These are phyloP conservation scores for Cristatella mucedo DNA, from an alignment of 2,888 invertebrate species.

Conservation along the genomic window DNA sequence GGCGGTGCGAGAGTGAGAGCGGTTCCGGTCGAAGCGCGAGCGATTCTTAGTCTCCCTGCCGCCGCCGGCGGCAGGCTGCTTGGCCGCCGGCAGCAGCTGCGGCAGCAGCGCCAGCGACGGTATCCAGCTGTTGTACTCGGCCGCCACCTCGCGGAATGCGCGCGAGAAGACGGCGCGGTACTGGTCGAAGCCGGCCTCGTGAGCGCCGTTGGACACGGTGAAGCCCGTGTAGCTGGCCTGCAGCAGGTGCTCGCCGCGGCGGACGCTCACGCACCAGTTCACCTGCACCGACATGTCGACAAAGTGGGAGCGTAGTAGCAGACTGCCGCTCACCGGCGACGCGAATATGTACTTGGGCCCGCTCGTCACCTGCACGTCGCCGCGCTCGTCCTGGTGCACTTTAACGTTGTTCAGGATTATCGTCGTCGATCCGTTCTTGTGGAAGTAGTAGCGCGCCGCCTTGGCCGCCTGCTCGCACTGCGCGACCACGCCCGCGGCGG, in stretches of 20 bases:
- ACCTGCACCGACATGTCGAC: slow-evolving; percentile 35
- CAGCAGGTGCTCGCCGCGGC: slow-evolving; percentile 22
- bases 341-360: slow-evolving; percentile 34
- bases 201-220: background rate
- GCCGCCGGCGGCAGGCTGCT: too few relatives aligned
- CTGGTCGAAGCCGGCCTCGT: slow-evolving; percentile 6
- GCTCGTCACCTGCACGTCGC: slow-evolving; percentile 34
- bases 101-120: slow-evolving; percentile 3
- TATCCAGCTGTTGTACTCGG: slow-evolving; percentile 4
- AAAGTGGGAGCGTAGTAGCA: slow-evolving; percentile 31
- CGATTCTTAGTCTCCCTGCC: too few relatives aligned
- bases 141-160: background rate
- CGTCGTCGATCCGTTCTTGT: slow-evolving; percentile 24
- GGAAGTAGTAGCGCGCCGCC: slow-evolving; percentile 28
- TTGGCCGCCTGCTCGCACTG: slow-evolving; percentile 28
- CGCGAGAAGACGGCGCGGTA: slow-evolving; percentile 1
- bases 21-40: too few relatives aligned
- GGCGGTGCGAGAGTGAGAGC: too few relatives aligned
- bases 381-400: slow-evolving; percentile 30
- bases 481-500: slow-evolving; percentile 28
- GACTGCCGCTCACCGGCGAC: slow-evolving; percentile 25
- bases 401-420: slow-evolving; percentile 34
- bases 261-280: slow-evolving; percentile 24
- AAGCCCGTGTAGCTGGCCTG: slow-evolving; percentile 15
- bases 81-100: too few relatives aligned